Evolutionary conservation across 2,113 vertebrate genomes (phyloP).

Genomic region (Okapia johnstoni): DNA sequence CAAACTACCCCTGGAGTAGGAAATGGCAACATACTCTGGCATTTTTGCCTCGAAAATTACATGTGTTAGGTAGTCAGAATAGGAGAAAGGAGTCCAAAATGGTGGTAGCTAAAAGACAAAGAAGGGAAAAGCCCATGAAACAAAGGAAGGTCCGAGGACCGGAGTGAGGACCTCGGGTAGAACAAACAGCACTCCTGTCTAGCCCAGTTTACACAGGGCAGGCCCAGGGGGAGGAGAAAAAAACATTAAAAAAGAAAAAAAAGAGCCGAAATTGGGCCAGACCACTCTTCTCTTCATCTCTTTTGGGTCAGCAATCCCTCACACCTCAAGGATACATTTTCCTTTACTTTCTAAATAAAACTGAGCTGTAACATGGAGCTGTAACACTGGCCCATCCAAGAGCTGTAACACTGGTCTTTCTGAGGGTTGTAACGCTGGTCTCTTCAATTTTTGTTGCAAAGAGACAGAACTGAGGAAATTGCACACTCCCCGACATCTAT

Average conservation of each 20-base stretch:
- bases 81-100: neutral
- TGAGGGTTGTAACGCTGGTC: fast-evolving
- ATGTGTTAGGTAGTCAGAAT: neutral
- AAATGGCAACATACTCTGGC: neutral
- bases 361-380: neutral
- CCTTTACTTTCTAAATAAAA: neutral
- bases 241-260: neutral
- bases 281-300: fast-evolving
- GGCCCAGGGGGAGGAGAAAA: neutral
- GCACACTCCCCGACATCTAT: neutral
- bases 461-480: neutral
- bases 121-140: neutral
- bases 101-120: neutral
- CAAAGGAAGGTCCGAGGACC: fast-evolving
- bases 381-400: neutral
- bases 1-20: neutral
- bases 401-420: neutral
- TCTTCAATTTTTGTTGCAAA: neutral
- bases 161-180: neutral
- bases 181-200: neutral
- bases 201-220: neutral
- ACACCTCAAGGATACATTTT: neutral
- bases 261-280: neutral
- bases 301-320: neutral
- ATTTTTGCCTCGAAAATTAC: neutral